Percentiles rank a stretch among this genome's conserved stretches.
Conservation (phyloP, 2,113 vertebrate genomes). For the Zosterops japonicus region DNA sequence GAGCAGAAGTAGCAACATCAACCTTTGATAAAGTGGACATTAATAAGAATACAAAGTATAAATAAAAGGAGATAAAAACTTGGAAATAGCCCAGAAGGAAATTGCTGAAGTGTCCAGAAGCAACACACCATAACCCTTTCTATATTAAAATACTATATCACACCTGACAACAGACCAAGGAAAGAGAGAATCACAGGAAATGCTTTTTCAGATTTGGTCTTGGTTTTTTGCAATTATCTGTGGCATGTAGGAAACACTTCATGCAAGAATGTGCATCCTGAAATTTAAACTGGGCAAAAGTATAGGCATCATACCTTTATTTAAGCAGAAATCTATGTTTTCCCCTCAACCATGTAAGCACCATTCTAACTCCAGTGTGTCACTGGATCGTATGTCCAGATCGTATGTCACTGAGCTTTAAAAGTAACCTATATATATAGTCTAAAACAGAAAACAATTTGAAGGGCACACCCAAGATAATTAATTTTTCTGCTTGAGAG, state of each 20-base stretch:
- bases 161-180: conserved; percentile 49
- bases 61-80: conserved; percentile 51
- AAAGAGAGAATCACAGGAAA: not conserved
- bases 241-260: not conserved
- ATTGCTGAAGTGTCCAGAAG: conserved; percentile 58
- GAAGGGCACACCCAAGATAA: fast-evolving
- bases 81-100: conserved; percentile 35
- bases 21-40: conserved; percentile 43
- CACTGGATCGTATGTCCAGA: too few relatives aligned
- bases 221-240: not conserved
- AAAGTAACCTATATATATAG: not conserved
- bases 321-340: not conserved
- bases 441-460: not conserved
- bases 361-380: not conserved
- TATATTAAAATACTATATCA: conserved; percentile 75
- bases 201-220: not conserved
- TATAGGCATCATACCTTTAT: not conserved
- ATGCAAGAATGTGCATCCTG: not conserved
- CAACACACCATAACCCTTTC: conserved; percentile 26
- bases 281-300: not conserved
- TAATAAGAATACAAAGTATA: conserved; percentile 24
- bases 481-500: not conserved
- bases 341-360: not conserved
- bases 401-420: not conserved
- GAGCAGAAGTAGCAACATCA: conserved; percentile 38